Evolutionary conservation across 2,888 invertebrate species (phyloP), one percentile per base, ranked within the genome.

Genomic region (Anaspis maculata): DNA sequence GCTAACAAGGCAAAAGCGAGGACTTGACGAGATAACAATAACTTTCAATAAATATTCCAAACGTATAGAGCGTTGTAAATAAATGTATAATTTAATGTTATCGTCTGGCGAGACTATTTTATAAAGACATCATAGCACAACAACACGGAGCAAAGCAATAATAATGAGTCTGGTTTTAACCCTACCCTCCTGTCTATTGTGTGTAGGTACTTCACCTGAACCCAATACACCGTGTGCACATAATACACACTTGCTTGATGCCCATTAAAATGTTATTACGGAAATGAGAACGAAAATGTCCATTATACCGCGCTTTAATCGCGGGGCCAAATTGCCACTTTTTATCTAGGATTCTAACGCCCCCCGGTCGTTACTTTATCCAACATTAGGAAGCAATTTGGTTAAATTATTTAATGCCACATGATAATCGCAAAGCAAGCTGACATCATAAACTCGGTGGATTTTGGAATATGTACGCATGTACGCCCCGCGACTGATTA

Each of bases 261-360:
- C 25, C 29, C 39, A 39, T 39, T 39, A 39, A 39, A 39, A 35
- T 34, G 34, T 39, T 39, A 39, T 39, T 39, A 34, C 32, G 32
- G 39, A 39, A 39, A n/a, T n/a, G n/a, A n/a, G n/a, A n/a, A 38
- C 26, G 30, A 23, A 30, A 38, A 38, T 38, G 38, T 38, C 31
- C 35, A 27, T 39, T 35, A 39, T 39, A 32, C 28, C n/a, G n/a
- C 13, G n/a, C 31, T 39, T 34, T 39, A 39, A 39, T 39, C 39
- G 35, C 32, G 32, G 32, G 25, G 29, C 25, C 32, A 15, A n/a
- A n/a, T n/a, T n/a, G n/a, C n/a, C n/a, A n/a, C n/a, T n/a, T n/a
- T n/a, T n/a, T n/a, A n/a, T n/a, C n/a, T n/a, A n/a, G n/a, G 30
- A 27, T 30, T 37, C 26, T 37, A 37, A 27, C 32, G 32, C 21